Percentiles rank a stretch among this genome's conserved stretches.
Evolutionary conservation across 2,113 vertebrate genomes (phyloP).

Genomic region (Verasper variegatus): DNA sequence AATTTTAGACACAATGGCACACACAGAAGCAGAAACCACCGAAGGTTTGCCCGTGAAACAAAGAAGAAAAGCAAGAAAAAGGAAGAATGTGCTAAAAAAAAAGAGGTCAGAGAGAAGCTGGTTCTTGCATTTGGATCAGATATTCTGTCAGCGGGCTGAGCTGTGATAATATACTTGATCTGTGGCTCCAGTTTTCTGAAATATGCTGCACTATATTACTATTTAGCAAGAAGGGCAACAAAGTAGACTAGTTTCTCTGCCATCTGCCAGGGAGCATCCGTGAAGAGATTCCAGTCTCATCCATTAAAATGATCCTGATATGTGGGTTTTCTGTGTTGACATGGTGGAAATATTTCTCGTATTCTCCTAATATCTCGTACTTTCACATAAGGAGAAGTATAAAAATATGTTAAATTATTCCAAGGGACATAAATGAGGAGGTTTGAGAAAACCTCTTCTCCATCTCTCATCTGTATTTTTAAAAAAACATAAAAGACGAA

Average conservation of each 20-base stretch:
- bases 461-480: background rate
- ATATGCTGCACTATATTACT: conserved; percentile 38
- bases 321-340: too few species aligned
- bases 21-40: background rate
- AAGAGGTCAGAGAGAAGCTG: conserved; percentile 39
- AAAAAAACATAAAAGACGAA: background rate
- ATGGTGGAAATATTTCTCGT: background rate
- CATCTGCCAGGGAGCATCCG: background rate
- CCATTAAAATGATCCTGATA: background rate
- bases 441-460: background rate
- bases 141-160: conserved; percentile 31
- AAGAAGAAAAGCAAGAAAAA: conserved; percentile 24
- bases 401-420: background rate
- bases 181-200: conserved; percentile 30
- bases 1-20: conserved; percentile 5
- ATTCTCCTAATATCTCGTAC: background rate
- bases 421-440: too few species aligned
- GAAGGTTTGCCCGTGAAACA: conserved; percentile 7
- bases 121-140: conserved; percentile 65
- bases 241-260: conserved; percentile 1
- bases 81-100: conserved; percentile 22
- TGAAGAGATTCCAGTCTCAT: background rate
- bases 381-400: background rate
- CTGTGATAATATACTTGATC: conserved; percentile 43
- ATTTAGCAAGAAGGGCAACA: conserved; percentile 3